Conservation (phyloP, 1,140 invertebrate genomes). For the Drosophila ercepeae region DNA sequence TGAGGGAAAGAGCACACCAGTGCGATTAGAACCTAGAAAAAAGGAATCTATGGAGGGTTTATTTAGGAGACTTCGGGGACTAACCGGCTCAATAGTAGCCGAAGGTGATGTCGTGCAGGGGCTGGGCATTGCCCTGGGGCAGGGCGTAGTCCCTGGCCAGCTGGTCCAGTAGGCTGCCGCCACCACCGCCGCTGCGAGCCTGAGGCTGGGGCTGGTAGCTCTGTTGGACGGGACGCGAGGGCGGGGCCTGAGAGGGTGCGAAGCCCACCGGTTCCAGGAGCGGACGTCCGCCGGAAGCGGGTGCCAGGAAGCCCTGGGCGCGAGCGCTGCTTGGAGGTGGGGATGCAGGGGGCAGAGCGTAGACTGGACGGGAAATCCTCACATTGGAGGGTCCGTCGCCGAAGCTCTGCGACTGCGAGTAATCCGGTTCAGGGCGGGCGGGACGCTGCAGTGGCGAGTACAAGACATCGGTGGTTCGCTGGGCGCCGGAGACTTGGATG, state of each 20-base stretch:
- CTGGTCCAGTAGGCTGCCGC: slow-evolving; percentile 90
- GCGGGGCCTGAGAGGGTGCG: slow-evolving; percentile 58
- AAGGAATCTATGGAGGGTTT: slow-evolving; percentile 39
- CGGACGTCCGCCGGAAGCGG: slow-evolving; percentile 72
- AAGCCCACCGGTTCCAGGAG: slow-evolving; percentile 70
- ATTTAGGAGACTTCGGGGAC: slow-evolving; percentile 2
- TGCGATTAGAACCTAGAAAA: slow-evolving; percentile 40
- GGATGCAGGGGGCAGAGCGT: slow-evolving; percentile 71
- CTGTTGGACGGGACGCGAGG: slow-evolving; percentile 66
- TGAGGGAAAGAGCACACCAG: slow-evolving; percentile 17
- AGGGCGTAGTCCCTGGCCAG: slow-evolving; percentile 91
- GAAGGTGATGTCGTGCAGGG: slow-evolving; percentile 92
- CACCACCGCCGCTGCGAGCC: slow-evolving; percentile 83
- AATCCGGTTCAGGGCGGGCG: slow-evolving; percentile 76
- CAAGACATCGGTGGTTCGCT: slow-evolving; percentile 78
- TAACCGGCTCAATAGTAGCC: slow-evolving; percentile 86
- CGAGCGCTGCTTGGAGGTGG: slow-evolving; percentile 72
- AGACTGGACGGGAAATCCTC: slow-evolving; percentile 79
- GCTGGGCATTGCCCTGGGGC: slow-evolving; percentile 87
- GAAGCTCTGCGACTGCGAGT: slow-evolving; percentile 74
- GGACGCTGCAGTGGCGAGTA: slow-evolving; percentile 75
- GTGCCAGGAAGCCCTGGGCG: slow-evolving; percentile 74
- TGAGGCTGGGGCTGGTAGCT: slow-evolving; percentile 82
- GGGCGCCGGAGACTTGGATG: slow-evolving; percentile 80
- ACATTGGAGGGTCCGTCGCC: slow-evolving; percentile 76